Base-by-base conservation (phyloP, 2,888 invertebrate species). In the Coelinius sp. region DNA sequence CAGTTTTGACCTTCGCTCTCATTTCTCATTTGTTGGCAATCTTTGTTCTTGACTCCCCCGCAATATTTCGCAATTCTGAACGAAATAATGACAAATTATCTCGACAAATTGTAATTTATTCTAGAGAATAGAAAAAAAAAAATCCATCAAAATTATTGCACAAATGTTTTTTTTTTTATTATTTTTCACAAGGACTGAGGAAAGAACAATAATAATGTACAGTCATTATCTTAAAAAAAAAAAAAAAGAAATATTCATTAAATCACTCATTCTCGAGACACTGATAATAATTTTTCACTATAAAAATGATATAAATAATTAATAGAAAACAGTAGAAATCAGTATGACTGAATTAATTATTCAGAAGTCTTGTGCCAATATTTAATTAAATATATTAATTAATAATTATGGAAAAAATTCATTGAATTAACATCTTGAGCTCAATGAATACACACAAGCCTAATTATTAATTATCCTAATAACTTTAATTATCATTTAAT, bases 251-350 rank as follows among this genome's bases (percentile, higher is more conserved):
- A 22, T 7, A 6, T 24, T 14, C n/a, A 24, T 22, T 63, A 22
- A 41, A 22, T 41, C n/a, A 63, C 41, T 41, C 25, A 70, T 24
- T 10, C 8, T 69, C 44, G n/a, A 24, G n/a, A 24, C 41, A 20
- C 38, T 38, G 1, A 25, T 38, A 27, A 53, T n/a, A n/a, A n/a
- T n/a, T n/a, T 64, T 41, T 22, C 22, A 53, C 17, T 10, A 52
- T 52, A 52, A 38, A 35, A 38, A 65, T 20, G 12, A 62, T 38
- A 62, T 10, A 38, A 38, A 62, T 59, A 35, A 53, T 38, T 35
- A 27, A 56, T 62, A 83, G 78, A 81, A 83, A 82, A 82, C 74
- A 77, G 82, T 84, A 82, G 78, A 82, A 83, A 82, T 83, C 80
- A 84, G 78, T 83, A 82, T 76, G 76, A 82, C 69, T 63, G 63